Evolutionary conservation across 2,797 vertebrate species (phyloP).

Genomic region (Dermochelys coriacea): DNA sequence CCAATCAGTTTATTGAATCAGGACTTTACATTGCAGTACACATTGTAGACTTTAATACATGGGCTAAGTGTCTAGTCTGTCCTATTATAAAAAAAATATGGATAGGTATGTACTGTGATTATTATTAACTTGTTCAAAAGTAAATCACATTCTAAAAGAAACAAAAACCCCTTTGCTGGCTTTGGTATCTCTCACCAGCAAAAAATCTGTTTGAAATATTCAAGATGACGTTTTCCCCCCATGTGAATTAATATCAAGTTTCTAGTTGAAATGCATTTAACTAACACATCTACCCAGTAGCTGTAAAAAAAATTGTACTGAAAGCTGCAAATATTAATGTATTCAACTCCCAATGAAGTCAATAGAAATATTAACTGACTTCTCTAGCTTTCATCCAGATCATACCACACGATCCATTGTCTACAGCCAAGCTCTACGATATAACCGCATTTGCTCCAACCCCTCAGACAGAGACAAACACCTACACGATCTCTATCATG

Average conservation of each 20-base stretch:
- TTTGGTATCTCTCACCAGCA: neutral
- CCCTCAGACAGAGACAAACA: too few species aligned
- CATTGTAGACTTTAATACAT: neutral
- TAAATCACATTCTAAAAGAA: neutral
- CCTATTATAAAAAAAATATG: neutral
- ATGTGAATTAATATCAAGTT: neutral
- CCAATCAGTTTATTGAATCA: neutral
- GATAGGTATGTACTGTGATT: neutral
- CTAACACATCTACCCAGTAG: neutral
- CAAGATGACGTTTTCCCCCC: neutral
- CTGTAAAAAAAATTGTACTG: neutral
- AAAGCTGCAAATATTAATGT: neutral
- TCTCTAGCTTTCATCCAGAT: too few species aligned
- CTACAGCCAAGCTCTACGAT: too few species aligned
- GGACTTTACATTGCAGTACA: neutral
- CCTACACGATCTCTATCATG: too few species aligned
- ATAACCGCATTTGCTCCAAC: too few species aligned
- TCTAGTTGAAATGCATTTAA: neutral
- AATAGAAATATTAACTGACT: neutral
- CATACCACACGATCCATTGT: too few species aligned
- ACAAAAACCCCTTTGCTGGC: neutral
- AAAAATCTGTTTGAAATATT: neutral
- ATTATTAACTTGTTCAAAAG: neutral
- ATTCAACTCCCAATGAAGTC: neutral
- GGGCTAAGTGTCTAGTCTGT: neutral